These are phyloP conservation scores for Dipodomys spectabilis DNA, from an alignment of 2,113 vertebrate genomes.

Conservation along the genomic window DNA sequence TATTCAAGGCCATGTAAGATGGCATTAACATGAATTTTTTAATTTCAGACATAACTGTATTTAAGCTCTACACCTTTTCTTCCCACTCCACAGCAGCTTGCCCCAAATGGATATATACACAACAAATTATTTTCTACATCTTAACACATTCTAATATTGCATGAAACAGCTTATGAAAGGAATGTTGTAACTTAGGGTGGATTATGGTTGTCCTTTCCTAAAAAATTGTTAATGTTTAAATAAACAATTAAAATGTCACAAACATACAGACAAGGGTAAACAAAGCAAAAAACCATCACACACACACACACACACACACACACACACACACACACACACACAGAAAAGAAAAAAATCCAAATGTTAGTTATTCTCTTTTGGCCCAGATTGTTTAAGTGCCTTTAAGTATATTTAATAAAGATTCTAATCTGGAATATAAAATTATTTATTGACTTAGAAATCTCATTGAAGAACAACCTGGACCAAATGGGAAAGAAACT, in stretches of 20 bases:
- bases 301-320: background rate
- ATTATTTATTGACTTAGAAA: conserved; percentile 63
- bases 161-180: conserved; percentile 89
- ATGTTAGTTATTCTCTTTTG: conserved; percentile 85
- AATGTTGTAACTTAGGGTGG: conserved; percentile 91
- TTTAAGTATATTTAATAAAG: conserved; percentile 72
- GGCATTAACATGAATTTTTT: background rate
- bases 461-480: conserved; percentile 84
- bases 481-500: conserved; percentile 85
- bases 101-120: conserved; percentile 86
- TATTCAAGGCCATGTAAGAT: conserved; percentile 33
- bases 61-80: conserved; percentile 83
- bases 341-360: conserved; percentile 73
- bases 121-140: conserved; percentile 84
- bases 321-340: conserved; percentile 16
- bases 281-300: background rate
- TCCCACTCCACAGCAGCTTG: conserved; percentile 90
- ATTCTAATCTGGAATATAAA: conserved; percentile 37
- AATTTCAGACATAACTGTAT: conserved; percentile 48
- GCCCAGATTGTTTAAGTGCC: conserved; percentile 84
- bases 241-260: conserved; percentile 75
- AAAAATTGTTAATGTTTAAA: conserved; percentile 83
- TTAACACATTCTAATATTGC: conserved; percentile 87
- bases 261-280: conserved; percentile 73
- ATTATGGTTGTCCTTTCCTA: conserved; percentile 89